A percentile compares a stretch with the other conserved stretches of the same genome.
Conservation (phyloP, 2,888 invertebrate genomes). For the Eupithecia tripunctaria region DNA sequence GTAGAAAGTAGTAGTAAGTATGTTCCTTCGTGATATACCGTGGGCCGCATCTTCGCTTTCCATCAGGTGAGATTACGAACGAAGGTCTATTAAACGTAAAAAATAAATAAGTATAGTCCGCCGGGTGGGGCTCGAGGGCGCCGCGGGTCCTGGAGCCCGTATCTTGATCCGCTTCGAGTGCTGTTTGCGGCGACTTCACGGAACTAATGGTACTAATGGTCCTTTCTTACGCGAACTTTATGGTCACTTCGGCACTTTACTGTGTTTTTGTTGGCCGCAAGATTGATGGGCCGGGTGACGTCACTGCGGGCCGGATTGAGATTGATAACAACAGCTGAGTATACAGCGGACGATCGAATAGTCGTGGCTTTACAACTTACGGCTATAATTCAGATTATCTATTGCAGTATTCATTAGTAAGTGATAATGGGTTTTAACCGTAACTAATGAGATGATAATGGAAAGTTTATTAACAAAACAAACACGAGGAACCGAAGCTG, state of each 20-base stretch:
- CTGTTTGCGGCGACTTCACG: conserved; percentile 11
- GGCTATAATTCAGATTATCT: not conserved
- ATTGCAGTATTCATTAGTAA: not conserved
- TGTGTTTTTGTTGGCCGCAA: conserved; percentile 3
- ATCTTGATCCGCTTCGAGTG: conserved; percentile 2
- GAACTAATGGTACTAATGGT: conserved; percentile 12
- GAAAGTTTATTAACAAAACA: not conserved
- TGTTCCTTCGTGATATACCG: no score
- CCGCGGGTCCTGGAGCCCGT: not conserved
- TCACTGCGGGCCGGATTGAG: not conserved
- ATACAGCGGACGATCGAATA: not conserved
- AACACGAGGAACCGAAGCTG: not conserved
- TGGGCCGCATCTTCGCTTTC: no score
- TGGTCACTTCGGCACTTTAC: conserved; percentile 10
- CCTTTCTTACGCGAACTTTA: conserved; percentile 15
- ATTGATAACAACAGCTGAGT: not conserved
- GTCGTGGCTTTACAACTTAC: not conserved
- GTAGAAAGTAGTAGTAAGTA: no score
- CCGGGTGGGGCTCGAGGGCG: no score
- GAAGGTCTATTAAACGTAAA: no score
- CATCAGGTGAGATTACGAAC: no score
- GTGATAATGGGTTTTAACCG: not conserved
- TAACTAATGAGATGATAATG: not conserved
- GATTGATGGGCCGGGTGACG: conserved; percentile 2
- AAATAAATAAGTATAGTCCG: no score